phyloP scores from a whole-genome alignment of 92 coral and sea anemone genomes.

The Montipora capitata region DNA sequence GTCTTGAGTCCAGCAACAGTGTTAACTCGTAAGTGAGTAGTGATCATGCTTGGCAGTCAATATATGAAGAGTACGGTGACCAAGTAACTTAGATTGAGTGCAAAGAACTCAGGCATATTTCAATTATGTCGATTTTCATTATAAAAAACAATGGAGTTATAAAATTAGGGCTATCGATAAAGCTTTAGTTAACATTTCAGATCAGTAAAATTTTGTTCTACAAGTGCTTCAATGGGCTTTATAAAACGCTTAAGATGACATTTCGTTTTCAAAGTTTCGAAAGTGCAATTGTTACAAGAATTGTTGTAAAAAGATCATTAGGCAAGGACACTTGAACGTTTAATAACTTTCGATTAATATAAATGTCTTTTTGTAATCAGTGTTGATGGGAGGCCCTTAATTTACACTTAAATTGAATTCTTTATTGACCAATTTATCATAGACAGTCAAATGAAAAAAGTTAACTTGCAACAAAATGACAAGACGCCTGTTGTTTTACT shows the following conservation, averaged over 20 bases:
- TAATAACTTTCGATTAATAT: not conserved
- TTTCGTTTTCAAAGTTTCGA: not conserved
- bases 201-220: not conserved
- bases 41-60: slow-evolving; percentile 21
- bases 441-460: not conserved
- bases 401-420: slow-evolving; percentile 12
- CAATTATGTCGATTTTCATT: not conserved
- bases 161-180: not conserved
- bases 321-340: not conserved
- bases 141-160: not conserved
- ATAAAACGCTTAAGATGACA: not conserved
- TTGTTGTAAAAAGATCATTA: no score
- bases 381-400: slow-evolving; percentile 18
- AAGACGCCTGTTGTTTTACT: not conserved
- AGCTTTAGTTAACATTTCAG: not conserved
- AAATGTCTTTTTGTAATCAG: not conserved
- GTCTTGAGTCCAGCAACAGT: not conserved
- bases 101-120: slow-evolving; percentile 19
- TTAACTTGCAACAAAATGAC: not conserved
- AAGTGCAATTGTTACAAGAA: not conserved
- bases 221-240: not conserved
- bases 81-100: slow-evolving; percentile 32
- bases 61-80: slow-evolving; percentile 43
- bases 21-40: not conserved
- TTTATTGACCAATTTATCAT: not conserved